phyloP scores from a whole-genome alignment of 2,888 invertebrate genomes.

The Taphrorychus bicolor region DNA sequence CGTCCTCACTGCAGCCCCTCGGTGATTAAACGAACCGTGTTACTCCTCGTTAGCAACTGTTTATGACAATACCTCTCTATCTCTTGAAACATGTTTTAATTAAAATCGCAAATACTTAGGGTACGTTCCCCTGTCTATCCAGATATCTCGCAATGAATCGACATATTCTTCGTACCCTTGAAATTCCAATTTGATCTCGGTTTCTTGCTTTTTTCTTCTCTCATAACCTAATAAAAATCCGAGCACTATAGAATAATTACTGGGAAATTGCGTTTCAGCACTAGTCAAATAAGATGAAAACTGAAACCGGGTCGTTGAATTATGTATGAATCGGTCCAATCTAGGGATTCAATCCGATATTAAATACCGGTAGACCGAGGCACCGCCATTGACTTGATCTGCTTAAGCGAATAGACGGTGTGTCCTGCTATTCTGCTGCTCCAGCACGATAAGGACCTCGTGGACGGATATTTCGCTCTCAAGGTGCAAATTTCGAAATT shows the following conservation, averaged over 20 bases:
- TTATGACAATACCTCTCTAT: neutral
- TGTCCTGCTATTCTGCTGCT: conserved; percentile 30
- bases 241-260: neutral
- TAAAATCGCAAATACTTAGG: too few species aligned
- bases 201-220: neutral
- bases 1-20: neutral
- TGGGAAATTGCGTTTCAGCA: neutral
- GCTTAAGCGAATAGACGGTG: conserved; percentile 35
- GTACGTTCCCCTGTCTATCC: too few species aligned
- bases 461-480: conserved; percentile 22
- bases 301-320: conserved; percentile 43
- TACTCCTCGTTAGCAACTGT: neutral
- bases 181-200: neutral
- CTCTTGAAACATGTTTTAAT: neutral
- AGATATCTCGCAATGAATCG: neutral
- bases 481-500: conserved; percentile 24
- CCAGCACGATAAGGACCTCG: conserved; percentile 16
- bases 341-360: conserved; percentile 45
- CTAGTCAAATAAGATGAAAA: conserved; percentile 27
- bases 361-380: conserved; percentile 45
- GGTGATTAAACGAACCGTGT: neutral
- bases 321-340: conserved; percentile 48
- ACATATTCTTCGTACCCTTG: neutral
- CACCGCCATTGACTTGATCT: conserved; percentile 35
- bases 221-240: neutral